Base-by-base conservation (phyloP, 2,888 invertebrate genomes). In the Agonopterix subpropinquella region DNA sequence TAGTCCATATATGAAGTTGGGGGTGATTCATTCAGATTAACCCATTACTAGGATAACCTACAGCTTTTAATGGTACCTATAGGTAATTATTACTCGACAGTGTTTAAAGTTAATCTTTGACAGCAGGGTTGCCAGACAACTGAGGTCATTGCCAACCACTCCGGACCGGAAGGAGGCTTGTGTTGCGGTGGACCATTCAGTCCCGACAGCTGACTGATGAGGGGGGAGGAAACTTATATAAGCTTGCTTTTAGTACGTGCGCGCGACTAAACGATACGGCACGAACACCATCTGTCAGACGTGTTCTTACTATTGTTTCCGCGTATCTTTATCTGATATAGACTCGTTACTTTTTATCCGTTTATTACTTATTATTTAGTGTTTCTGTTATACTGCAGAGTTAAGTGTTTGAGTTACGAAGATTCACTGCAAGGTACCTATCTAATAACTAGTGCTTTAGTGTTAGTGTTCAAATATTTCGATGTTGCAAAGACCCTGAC, bases 101-200 rank as follows among this genome's bases (percentile, higher is more conserved):
- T 42, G 13, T 42, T 8, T 7, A 11, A 10, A n/a, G n/a, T 39
- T 11, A 42, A 42, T 57, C 56, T 53, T 45, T 56, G 57, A 48
- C 46, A 11, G 45, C 47, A 55, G 59, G 58, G 61, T 56, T 62
- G 56, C 53, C 58, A 54, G 51, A 50, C 57, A 52, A 41, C 53
- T 57, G 67, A 69, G 70, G 71, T 67, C 69, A 66, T 55, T 68
- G 62, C 56, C 70, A 59, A 67, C 61, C 48, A 55, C 62, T 62
- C 51, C 45, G 56, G 56, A 50, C 65, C 67, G 62, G 67, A 69
- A 66, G 65, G 56, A 71, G 65, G 64, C 59, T 64, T 59, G 39
- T 15, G 37, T 15, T 37, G 35, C 35, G 45, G 43, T 37, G 28
- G 47, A 53, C 45, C 47, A 47, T 47, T 49, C 53, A 47, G 41